Evolutionary conservation across 1,140 invertebrate species (phyloP).

Genomic region (Thaumetopoea pityocampa): DNA sequence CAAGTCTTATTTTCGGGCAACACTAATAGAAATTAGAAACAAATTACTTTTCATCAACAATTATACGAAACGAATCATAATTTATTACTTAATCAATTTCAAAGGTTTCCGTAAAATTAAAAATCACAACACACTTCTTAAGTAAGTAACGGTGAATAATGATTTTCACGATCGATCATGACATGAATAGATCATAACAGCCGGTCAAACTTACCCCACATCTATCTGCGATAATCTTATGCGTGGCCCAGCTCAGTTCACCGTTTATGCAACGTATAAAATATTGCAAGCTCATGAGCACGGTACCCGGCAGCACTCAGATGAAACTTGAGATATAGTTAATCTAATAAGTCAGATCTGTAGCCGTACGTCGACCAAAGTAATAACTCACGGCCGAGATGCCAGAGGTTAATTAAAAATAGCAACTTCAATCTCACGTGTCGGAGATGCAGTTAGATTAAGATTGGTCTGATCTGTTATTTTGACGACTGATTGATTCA

Average conservation of each 20-base stretch:
- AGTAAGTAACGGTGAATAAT: constrained; percentile 5
- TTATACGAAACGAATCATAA: constrained; percentile 54
- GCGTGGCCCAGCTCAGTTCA: constrained; percentile 30
- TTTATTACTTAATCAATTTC: constrained; percentile 48
- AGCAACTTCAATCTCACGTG: constrained; percentile 66
- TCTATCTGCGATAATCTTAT: constrained; percentile 51
- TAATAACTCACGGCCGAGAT: constrained; percentile 67
- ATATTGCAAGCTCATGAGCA: constrained; percentile 68
- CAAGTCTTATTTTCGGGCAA: too few species aligned
- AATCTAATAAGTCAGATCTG: constrained; percentile 75
- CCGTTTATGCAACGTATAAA: constrained; percentile 64
- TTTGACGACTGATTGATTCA: too few species aligned
- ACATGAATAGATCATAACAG: constrained; percentile 33
- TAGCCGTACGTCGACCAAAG: constrained; percentile 61
- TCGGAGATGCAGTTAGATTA: constrained; percentile 60
- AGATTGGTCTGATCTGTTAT: constrained; percentile 47
- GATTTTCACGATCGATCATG: constrained; percentile 25
- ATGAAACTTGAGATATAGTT: constrained; percentile 64
- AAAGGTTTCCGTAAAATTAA: constrained; percentile 35
- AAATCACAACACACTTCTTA: constrained; percentile 19
- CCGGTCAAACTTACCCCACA: constrained; percentile 39
- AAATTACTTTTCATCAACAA: constrained; percentile 62
- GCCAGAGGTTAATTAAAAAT: constrained; percentile 75
- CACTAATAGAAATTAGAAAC: constrained; percentile 74
- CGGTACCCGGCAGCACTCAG: constrained; percentile 38